Evolutionary conservation across 1,140 invertebrate genomes (phyloP), one percentile per base, ranked within the genome.

Genomic region (Apis cerana): DNA sequence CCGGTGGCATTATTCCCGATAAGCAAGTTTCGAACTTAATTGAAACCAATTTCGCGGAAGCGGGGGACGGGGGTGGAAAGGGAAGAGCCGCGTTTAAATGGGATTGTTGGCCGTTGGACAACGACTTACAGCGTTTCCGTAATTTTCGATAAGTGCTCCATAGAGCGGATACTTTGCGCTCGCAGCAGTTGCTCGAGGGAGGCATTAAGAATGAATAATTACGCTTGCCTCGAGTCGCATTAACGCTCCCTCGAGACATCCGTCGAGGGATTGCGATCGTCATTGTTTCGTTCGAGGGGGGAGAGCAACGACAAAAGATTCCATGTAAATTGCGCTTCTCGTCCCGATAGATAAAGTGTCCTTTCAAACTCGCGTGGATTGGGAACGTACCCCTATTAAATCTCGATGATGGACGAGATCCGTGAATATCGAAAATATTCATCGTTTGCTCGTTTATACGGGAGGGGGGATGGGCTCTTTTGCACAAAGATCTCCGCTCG

Each of bases 1-100:
- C 48, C 56, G 50, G 27, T 19, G 48, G 82, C 50, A 56, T 68
- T 74, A 68, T 50, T 69, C 70, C 70, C 70, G 77, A 80, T 81
- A 74, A 80, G 76, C 80, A 80, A 80, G 76, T 68, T 83, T 67
- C 69, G n/a, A 83, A 78, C 74, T 83, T 83, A 83, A 83, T 83
- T 80, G 69, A 83, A 83, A 74, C 10, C 77, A 80, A 83, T 83
- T 80, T 83, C 65, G 50, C 11, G 19, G 48, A 15, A 68, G 23
- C 7, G 27, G 50, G 7, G 4, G 0, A 5, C 33, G 33, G 33
- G 3, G 33, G 0, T 0, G 33, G 33, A 7, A 43, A 43, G 33
- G 19, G 27, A 43, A 19, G 19, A 9, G 17, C 11, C 8, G n/a
- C 12, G 68, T 58, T 61, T 52, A 56, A 83, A 58, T 23, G 61